Evolutionary conservation across 2,113 vertebrate species (phyloP).

Genomic region (Epinephelus fuscoguttatus): DNA sequence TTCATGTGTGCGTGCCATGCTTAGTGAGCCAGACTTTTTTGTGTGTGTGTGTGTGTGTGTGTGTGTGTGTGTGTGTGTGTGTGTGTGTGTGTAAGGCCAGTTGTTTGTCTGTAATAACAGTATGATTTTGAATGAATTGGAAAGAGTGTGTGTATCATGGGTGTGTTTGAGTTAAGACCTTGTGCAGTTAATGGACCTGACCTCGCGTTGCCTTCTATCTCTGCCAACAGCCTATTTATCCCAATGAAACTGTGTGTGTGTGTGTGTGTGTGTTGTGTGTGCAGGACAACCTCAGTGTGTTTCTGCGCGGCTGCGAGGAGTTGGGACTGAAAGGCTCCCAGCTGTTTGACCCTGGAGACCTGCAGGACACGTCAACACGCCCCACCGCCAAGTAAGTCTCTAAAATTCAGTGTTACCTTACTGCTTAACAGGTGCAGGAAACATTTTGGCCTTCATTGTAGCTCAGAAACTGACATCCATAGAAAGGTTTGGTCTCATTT

Average conservation of each 20-base stretch:
- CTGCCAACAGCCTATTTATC: background rate
- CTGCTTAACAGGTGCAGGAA: background rate
- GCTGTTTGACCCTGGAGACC: conserved; percentile 96
- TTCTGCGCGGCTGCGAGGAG: conserved; percentile 96
- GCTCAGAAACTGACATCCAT: too few relatives aligned
- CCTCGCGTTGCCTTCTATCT: background rate
- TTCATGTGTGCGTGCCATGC: background rate
- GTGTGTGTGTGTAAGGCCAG: background rate
- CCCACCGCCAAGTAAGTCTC: conserved; percentile 90
- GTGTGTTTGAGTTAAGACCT: conserved; percentile 1
- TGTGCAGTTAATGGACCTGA: conserved; percentile 14
- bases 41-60: background rate
- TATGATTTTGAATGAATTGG: background rate
- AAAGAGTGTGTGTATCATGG: background rate
- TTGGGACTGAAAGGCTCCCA: conserved; percentile 96
- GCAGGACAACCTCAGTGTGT: conserved; percentile 96
- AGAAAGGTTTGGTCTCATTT: too few relatives aligned
- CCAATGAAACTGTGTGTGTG: conserved; percentile 25
- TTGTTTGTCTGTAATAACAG: background rate
- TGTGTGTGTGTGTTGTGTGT: conserved; percentile 42
- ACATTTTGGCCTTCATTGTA: too few relatives aligned
- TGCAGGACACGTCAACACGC: conserved; percentile 92
- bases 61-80: too few relatives aligned
- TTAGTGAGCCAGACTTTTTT: background rate
- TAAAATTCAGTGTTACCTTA: background rate